Conservation (phyloP, 2,113 vertebrate genomes). For the Notarius quadriscutis region DNA sequence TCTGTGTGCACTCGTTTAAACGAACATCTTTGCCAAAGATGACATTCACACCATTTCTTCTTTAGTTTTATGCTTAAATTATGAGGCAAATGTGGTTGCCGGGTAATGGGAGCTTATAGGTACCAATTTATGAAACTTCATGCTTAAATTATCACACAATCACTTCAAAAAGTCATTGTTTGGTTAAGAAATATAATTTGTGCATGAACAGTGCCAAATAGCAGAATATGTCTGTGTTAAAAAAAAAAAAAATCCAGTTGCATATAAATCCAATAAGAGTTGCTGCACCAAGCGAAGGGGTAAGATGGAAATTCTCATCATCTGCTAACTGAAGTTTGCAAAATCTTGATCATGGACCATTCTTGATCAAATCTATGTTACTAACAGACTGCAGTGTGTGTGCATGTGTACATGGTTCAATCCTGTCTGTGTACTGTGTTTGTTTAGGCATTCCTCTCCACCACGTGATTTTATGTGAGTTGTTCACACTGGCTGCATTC, state of each 20-base stretch:
- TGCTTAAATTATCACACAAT: not conserved
- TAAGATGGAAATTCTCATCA: not conserved
- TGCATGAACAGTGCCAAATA: not conserved
- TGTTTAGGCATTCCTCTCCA: conserved; percentile 54
- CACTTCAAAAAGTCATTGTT: not conserved
- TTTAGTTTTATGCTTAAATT: not conserved
- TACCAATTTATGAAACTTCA: not conserved
- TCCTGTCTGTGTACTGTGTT: conserved; percentile 46
- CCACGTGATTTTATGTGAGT: conserved; percentile 31
- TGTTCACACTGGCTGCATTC: conserved; percentile 52
- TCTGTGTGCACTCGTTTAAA: not conserved
- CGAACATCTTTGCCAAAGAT: not conserved
- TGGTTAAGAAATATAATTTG: not conserved
- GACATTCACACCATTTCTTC: not conserved
- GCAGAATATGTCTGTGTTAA: not conserved
- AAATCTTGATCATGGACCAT: not conserved
- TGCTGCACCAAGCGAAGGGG: not conserved
- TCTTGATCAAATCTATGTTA: not conserved
- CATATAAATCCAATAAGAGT: not conserved
- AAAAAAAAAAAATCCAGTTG: not conserved
- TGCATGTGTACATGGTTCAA: conserved; percentile 22
- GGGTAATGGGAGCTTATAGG: not conserved
- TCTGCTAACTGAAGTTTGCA: not conserved
- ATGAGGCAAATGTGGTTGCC: not conserved
- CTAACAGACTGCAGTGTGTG: not conserved